phyloP scores from a whole-genome alignment of 2,797 vertebrate genomes.

The Labroides dimidiatus region DNA sequence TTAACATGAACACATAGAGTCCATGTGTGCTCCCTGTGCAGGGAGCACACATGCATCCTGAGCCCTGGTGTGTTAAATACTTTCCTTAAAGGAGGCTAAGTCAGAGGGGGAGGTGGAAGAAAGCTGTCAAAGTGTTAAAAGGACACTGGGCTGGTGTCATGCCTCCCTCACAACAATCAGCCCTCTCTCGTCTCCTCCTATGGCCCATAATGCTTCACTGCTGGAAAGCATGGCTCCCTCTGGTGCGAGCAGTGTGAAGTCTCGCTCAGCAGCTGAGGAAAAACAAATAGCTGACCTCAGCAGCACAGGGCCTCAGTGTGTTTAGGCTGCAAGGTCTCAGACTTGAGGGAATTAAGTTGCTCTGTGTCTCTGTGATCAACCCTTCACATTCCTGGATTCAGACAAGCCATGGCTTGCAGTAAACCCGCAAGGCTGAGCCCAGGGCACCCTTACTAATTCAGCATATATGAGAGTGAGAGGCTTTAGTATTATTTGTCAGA shows the following conservation, averaged over 20 bases:
- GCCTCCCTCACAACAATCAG: conserved; percentile 60
- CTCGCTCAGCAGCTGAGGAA: conserved; percentile 77
- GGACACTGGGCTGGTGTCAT: conserved; percentile 53
- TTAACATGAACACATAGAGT: conserved; percentile 43
- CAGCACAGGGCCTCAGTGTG: conserved; percentile 82
- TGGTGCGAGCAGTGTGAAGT: conserved; percentile 78
- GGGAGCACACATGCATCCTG: conserved; percentile 42
- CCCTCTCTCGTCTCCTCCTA: conserved; percentile 65
- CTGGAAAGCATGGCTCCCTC: conserved; percentile 75
- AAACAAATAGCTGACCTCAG: conserved; percentile 79
- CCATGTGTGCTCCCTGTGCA: conserved; percentile 36
- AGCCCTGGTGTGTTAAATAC: conserved; percentile 43
- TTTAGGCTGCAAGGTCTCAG: conserved; percentile 72
- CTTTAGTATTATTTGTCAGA: background rate
- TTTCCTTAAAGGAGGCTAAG: conserved; percentile 53
- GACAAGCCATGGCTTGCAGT: conserved; percentile 74
- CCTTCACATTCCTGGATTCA: conserved; percentile 77
- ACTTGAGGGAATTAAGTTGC: conserved; percentile 74
- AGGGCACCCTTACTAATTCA: conserved; percentile 58
- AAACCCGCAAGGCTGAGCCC: conserved; percentile 59
- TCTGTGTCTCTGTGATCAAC: conserved; percentile 72
- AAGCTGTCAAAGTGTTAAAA: conserved; percentile 74
- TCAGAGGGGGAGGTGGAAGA: conserved; percentile 55
- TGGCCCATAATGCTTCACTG: conserved; percentile 69
- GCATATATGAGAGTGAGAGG: conserved; percentile 48